These are phyloP conservation scores for Xiphorhynchus erythropygius DNA, from an alignment of 2,797 vertebrate species.

Conservation along the genomic window DNA sequence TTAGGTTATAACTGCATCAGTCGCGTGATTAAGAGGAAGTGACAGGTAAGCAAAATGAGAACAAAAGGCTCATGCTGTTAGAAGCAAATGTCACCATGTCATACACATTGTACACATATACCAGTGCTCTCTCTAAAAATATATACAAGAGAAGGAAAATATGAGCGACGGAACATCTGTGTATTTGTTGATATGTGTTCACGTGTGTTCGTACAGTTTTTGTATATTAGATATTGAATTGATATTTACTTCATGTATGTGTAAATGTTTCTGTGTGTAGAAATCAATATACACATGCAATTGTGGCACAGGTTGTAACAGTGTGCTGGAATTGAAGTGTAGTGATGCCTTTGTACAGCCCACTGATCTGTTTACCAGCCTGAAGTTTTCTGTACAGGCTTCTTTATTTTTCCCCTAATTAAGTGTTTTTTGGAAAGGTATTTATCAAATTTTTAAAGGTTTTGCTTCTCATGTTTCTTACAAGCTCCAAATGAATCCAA, in stretches of 20 bases:
- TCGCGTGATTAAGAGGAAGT: conserved; percentile 18
- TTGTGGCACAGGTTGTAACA: background rate
- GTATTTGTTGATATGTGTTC: background rate
- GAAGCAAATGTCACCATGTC: conserved; percentile 7
- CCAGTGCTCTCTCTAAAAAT: background rate
- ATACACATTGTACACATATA: background rate
- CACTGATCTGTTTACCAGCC: background rate
- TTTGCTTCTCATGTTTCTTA: background rate
- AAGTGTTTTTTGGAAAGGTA: background rate
- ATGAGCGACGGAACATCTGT: background rate
- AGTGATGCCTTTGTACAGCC: background rate
- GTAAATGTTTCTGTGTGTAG: background rate
- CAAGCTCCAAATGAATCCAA: background rate
- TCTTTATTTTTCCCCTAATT: background rate
- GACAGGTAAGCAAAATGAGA: conserved; percentile 56
- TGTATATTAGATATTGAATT: too few species aligned
- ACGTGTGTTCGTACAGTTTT: background rate
- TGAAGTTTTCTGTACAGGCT: background rate
- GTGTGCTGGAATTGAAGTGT: background rate
- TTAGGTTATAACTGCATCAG: conserved; percentile 28
- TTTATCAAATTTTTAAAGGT: background rate
- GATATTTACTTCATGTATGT: background rate
- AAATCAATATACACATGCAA: fast-evolving
- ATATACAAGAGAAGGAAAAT: background rate
- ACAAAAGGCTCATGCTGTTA: conserved; percentile 45